phyloP scores from a whole-genome alignment of 2,113 vertebrate species.

The Reinhardtius hippoglossoides region DNA sequence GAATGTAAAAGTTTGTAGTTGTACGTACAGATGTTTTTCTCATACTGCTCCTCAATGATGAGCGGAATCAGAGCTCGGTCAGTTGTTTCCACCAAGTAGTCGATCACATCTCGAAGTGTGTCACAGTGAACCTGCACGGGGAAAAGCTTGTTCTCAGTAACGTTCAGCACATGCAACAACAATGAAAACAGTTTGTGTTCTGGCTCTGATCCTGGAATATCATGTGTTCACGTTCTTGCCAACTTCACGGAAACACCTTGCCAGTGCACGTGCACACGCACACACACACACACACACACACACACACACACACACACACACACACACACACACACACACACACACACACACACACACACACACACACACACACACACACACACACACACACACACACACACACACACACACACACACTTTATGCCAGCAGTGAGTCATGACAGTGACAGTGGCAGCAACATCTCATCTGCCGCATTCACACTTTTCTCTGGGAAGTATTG shows the following conservation, averaged over 20 bases:
- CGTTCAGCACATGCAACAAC: not conserved
- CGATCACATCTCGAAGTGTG: conserved; percentile 80
- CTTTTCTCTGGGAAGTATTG: no score
- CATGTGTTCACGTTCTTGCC: no score
- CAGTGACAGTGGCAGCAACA: no score
- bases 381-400: not conserved
- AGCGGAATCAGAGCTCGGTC: conserved; percentile 79
- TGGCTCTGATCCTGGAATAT: no score
- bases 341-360: no score
- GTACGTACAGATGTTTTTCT: conserved; percentile 82
- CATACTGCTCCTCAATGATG: conserved; percentile 79
- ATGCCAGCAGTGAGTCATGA: not conserved
- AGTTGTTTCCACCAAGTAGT: conserved; percentile 79
- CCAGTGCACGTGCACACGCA: not conserved
- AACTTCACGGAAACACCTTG: not conserved
- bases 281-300: not conserved
- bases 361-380: no score
- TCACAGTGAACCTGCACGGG: conserved; percentile 78
- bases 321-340: not conserved
- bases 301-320: no score
- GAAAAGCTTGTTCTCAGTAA: not conserved
- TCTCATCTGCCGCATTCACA: no score
- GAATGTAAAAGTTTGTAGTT: not conserved
- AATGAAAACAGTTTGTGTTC: no score
- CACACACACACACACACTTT: not conserved